Percentiles rank a stretch among this genome's conserved stretches.
phyloP scores from a whole-genome alignment of 1,140 invertebrate species.

The Doryteuthis pealeii region DNA sequence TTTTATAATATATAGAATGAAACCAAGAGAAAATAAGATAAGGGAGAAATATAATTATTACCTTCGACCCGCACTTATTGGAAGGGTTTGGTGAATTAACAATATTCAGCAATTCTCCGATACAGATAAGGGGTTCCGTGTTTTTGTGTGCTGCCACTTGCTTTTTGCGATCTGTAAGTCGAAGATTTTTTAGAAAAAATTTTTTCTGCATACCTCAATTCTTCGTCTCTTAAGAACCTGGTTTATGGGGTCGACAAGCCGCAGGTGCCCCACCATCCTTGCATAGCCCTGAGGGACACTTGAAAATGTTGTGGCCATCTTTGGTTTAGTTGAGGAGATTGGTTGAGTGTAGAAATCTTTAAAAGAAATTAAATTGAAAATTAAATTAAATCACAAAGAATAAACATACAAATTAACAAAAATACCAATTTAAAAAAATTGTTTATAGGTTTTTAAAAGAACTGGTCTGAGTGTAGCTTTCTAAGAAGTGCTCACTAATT shows the following conservation, averaged over 20 bases:
- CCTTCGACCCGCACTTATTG: background rate
- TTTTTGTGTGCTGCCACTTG: constrained; percentile 3
- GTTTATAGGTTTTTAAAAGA: too few species aligned
- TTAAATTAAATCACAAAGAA: too few species aligned
- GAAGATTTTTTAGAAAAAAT: background rate
- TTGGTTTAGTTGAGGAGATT: constrained; percentile 9
- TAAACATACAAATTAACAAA: too few species aligned
- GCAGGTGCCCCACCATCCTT: background rate
- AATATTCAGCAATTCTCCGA: constrained; percentile 7
- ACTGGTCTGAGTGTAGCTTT: too few species aligned
- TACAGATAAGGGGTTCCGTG: background rate
- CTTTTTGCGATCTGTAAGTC: background rate
- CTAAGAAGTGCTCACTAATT: too few species aligned
- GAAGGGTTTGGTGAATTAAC: background rate
- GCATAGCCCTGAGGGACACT: background rate
- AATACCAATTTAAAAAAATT: too few species aligned
- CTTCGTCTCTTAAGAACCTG: background rate
- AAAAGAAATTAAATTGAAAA: too few species aligned
- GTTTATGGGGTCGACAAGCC: background rate
- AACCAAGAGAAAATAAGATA: too few species aligned
- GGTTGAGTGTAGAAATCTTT: constrained; percentile 7
- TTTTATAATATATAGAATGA: too few species aligned
- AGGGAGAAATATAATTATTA: background rate
- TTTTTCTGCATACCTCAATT: background rate
- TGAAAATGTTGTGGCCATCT: constrained; percentile 6